Evolutionary conservation across 2,888 invertebrate species (phyloP).

Genomic region (Torymus tubicola): DNA sequence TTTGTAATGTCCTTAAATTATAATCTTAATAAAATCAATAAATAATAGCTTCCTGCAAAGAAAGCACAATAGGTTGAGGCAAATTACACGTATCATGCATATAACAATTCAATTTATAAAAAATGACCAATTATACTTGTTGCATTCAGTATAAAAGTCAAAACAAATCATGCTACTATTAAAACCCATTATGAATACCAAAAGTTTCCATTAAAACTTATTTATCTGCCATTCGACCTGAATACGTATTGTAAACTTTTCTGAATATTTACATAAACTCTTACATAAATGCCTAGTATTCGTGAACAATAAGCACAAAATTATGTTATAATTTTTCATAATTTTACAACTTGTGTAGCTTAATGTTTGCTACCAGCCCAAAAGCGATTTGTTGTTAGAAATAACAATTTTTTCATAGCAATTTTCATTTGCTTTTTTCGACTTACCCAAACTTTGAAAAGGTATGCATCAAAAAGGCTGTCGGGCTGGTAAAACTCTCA

Average conservation of each 20-base stretch:
- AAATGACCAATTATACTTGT: not conserved
- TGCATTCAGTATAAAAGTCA: conserved; percentile 9
- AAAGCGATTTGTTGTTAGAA: conserved; percentile 70
- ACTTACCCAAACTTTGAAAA: conserved; percentile 87
- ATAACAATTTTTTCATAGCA: conserved; percentile 63
- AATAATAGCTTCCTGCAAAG: conserved; percentile 43
- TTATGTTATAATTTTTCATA: conserved; percentile 38
- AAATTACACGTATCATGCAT: conserved; percentile 41
- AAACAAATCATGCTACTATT: conserved; percentile 38
- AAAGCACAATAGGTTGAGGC: conserved; percentile 38
- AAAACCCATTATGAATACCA: conserved; percentile 22
- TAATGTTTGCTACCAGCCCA: conserved; percentile 67
- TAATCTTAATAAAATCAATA: conserved; percentile 15
- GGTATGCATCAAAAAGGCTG: conserved; percentile 85
- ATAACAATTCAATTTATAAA: not conserved
- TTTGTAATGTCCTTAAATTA: not conserved
- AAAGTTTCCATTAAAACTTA: conserved; percentile 21
- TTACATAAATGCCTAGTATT: conserved; percentile 7
- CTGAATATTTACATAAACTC: conserved; percentile 36
- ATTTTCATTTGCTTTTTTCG: conserved; percentile 68
- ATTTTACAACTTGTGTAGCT: conserved; percentile 45
- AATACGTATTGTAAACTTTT: conserved; percentile 10
- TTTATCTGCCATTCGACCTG: conserved; percentile 37
- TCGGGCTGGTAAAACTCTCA: conserved; percentile 83
- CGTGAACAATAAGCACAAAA: conserved; percentile 21